Base-by-base conservation (phyloP, 2,888 invertebrate genomes). In the Apotomis turbidana region DNA sequence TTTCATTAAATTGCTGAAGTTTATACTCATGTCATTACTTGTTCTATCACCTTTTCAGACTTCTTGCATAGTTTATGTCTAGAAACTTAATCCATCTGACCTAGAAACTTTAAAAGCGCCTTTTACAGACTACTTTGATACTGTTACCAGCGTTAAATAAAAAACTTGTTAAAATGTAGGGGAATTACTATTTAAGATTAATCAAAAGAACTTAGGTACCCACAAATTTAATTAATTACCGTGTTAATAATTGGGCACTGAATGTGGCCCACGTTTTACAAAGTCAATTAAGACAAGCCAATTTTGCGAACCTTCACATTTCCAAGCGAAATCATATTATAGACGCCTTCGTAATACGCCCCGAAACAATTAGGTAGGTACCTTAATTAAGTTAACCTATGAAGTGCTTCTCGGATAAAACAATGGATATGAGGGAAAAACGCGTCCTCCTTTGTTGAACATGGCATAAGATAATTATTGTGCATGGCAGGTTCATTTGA, bases 331-430 rank as follows among this genome's bases (percentile, higher is more conserved):
- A 70, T 73, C 61, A 71, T 68, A 68, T 62, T 68, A 71, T 62
- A 67, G 60, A 44, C 49, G 71, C 59, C 63, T 49, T 58, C 67
- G 67, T 74, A 68, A 74, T 71, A 54, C 55, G 71, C 38, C 63
- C 68, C 70, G 61, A 74, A 70, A 68, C 74, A 70, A 74, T 74
- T 74, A 70, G 62, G 62, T 74, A 70, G 62, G 62, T 46, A 15
- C 62, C 55, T 73, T 71, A 70, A 70, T 67, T 70, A 52, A 70
- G 57, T 64, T 61, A 70, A 73, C 70, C 57, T 62, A 73, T 57
- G 57, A 62, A 61, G 51, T 67, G 61, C 49, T 61, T 44, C 55
- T 57, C 59, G 15, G 57, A 63, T 36, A 55, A 51, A 66, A 71
- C 61, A 67, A 51, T 46, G 13, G 41, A 8, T 51, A 60, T 59